Evolutionary conservation across 2,797 vertebrate genomes (phyloP).

Genomic region (Trachurus trachurus): DNA sequence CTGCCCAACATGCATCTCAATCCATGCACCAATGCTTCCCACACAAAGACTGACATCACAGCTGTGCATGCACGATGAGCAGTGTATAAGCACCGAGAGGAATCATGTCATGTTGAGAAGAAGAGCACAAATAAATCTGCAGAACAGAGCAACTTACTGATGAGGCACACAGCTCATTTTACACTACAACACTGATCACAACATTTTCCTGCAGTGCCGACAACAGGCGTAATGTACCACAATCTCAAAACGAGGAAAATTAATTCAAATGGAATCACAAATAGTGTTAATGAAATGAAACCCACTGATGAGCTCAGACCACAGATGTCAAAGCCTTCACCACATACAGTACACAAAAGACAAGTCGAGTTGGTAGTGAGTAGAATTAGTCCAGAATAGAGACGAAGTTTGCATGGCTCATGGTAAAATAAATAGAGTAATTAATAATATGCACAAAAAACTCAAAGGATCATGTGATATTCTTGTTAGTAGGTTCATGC

Average conservation of each 20-base stretch:
- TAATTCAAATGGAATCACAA: conserved; percentile 2
- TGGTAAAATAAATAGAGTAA: conserved; percentile 29
- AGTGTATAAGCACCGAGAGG: conserved; percentile 61
- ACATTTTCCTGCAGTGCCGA: conserved; percentile 19
- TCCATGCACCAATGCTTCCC: conserved; percentile 82
- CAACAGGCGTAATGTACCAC: neutral
- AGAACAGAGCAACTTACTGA: conserved; percentile 13
- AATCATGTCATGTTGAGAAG: conserved; percentile 52
- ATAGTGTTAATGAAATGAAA: conserved; percentile 29
- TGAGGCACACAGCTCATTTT: conserved; percentile 13
- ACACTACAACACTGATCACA: conserved; percentile 33
- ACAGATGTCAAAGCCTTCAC: conserved; percentile 35
- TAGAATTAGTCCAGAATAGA: conserved; percentile 21
- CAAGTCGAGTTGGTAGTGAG: conserved; percentile 14
- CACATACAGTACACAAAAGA: conserved; percentile 20
- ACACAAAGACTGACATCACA: conserved; percentile 79
- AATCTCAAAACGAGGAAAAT: conserved; percentile 12
- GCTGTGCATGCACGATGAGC: conserved; percentile 79
- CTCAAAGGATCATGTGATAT: neutral
- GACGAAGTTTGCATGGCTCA: conserved; percentile 50
- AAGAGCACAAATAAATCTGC: conserved; percentile 31
- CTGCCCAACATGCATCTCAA: conserved; percentile 80
- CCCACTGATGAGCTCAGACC: conserved; percentile 22
- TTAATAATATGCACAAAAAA: neutral
- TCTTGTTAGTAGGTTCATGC: neutral